Conservation (phyloP, 1,140 invertebrate genomes). For the Drosophila eugracilis region DNA sequence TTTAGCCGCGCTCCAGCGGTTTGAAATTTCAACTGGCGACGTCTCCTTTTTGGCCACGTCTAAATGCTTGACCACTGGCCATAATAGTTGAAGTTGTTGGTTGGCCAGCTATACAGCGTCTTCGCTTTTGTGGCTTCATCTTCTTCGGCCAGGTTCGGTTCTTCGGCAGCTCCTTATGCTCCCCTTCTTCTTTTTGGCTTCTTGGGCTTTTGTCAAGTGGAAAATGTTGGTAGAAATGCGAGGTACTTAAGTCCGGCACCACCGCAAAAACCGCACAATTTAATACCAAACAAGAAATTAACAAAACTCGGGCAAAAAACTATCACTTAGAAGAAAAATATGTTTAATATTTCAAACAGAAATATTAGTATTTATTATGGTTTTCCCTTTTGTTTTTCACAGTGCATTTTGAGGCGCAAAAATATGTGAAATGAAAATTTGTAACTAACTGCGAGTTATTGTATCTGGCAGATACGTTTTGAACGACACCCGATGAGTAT, state of each 20-base stretch:
- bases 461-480: constrained; percentile 44
- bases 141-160: constrained; percentile 38
- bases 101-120: constrained; percentile 39
- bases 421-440: constrained; percentile 44
- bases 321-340: not conserved
- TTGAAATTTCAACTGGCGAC: constrained; percentile 72
- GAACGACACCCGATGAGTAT: constrained; percentile 36
- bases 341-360: too few relatives aligned
- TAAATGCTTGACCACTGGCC: constrained; percentile 76
- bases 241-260: constrained; percentile 68
- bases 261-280: constrained; percentile 80
- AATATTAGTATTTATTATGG: not conserved
- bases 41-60: constrained; percentile 51
- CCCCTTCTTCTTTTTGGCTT: constrained; percentile 22
- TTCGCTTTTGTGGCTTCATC: constrained; percentile 79
- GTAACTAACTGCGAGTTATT: constrained; percentile 48
- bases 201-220: constrained; percentile 82
- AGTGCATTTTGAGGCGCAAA: constrained; percentile 7
- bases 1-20: constrained; percentile 72
- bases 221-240: constrained; percentile 76
- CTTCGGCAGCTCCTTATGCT: constrained; percentile 7
- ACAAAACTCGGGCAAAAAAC: not conserved
- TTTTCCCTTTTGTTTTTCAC: not conserved
- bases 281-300: constrained; percentile 68
- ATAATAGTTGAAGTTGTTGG: constrained; percentile 75